Percentiles rank a stretch among this genome's conserved stretches.
Evolutionary conservation across 1,140 invertebrate species (phyloP).

Genomic region (Drosophila lowei): DNA sequence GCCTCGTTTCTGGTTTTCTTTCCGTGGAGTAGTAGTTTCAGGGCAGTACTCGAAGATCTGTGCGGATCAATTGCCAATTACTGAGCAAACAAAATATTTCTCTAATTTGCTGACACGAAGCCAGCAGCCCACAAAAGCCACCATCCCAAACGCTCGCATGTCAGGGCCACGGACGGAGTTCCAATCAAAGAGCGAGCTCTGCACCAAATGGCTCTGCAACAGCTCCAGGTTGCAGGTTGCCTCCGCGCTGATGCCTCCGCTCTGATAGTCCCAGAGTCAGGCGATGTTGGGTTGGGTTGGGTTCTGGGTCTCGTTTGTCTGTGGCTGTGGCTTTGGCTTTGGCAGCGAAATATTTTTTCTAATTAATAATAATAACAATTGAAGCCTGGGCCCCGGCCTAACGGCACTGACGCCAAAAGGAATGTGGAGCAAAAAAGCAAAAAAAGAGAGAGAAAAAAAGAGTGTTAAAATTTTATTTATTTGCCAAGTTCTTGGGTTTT

Average conservation of each 20-base stretch:
- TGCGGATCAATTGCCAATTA: constrained; percentile 63
- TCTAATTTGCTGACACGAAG: constrained; percentile 74
- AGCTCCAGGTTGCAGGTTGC: constrained; percentile 29
- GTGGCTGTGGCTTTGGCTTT: constrained; percentile 13
- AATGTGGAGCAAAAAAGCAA: constrained; percentile 46
- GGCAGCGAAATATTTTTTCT: constrained; percentile 71
- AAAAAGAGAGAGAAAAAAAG: constrained; percentile 10
- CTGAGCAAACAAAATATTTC: constrained; percentile 72
- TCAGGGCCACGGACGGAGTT: constrained; percentile 59
- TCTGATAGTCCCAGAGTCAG: constrained; percentile 59
- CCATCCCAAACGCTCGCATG: constrained; percentile 49
- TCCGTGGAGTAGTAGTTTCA: not conserved
- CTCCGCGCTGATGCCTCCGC: constrained; percentile 49
- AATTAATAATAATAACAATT: constrained; percentile 79
- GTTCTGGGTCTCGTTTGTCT: constrained; percentile 22
- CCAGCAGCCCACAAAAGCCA: not conserved
- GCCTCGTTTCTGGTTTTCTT: constrained; percentile 44
- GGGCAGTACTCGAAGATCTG: constrained; percentile 22
- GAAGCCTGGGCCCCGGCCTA: constrained; percentile 55
- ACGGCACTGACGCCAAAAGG: constrained; percentile 52
- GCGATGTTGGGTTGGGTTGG: constrained; percentile 49
- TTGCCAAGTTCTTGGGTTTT: constrained; percentile 39
- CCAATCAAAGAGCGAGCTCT: constrained; percentile 50
- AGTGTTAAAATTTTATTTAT: constrained; percentile 51
- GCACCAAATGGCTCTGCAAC: constrained; percentile 19